phyloP scores from a whole-genome alignment of 2,113 vertebrate species.

The Typhlomys cinereus region DNA sequence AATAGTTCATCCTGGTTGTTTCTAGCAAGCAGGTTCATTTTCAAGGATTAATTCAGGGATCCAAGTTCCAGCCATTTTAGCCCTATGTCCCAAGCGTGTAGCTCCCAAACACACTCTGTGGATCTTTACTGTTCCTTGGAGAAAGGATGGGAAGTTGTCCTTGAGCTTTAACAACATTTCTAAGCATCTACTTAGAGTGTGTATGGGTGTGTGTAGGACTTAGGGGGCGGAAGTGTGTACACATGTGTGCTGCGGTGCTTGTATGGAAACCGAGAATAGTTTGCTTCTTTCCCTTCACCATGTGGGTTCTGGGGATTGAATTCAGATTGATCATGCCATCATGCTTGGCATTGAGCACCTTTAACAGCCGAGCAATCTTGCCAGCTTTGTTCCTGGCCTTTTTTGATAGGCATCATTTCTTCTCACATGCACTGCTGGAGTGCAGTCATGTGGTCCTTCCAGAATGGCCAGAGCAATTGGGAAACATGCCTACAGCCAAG shows the following conservation, averaged over 20 bases:
- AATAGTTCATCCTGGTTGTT: not conserved
- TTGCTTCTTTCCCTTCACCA: too few relatives aligned
- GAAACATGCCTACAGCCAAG: not conserved
- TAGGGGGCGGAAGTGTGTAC: too few relatives aligned
- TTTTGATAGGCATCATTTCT: not conserved
- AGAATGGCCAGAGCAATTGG: not conserved
- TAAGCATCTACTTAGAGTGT: too few relatives aligned
- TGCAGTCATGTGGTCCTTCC: not conserved
- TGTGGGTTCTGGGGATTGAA: too few relatives aligned
- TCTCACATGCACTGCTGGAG: not conserved
- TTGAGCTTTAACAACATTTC: too few relatives aligned
- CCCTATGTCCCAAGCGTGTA: not conserved
- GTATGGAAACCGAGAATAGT: too few relatives aligned
- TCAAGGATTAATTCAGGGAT: not conserved
- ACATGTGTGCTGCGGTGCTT: too few relatives aligned
- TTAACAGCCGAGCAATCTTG: too few relatives aligned
- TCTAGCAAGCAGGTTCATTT: not conserved
- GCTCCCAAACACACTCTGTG: not conserved
- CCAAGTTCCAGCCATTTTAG: not conserved
- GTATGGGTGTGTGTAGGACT: too few relatives aligned
- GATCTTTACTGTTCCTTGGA: not conserved
- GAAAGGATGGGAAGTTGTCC: not conserved
- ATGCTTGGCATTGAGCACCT: too few relatives aligned
- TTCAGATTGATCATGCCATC: too few relatives aligned
- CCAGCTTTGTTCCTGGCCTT: too few relatives aligned